phyloP scores from a whole-genome alignment of 2,113 vertebrate species.

The Trinectes maculatus region DNA sequence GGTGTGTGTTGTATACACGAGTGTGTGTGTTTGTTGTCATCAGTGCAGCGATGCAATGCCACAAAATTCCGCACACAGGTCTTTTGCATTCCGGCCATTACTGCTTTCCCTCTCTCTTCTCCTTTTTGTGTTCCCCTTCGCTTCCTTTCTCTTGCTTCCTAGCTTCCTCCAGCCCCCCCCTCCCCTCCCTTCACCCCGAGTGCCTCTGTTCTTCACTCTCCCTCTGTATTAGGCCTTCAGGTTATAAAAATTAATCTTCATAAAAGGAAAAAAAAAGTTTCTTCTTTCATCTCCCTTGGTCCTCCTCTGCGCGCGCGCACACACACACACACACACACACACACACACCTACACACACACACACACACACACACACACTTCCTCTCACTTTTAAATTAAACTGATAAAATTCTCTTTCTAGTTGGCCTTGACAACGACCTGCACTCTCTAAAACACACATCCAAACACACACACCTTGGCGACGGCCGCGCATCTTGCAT shows the following conservation, averaged over 20 bases:
- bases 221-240: constrained; percentile 50
- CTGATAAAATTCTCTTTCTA: constrained; percentile 76
- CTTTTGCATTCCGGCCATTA: not conserved
- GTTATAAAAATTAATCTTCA: constrained; percentile 76
- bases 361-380: constrained; percentile 7
- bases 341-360: constrained; percentile 19
- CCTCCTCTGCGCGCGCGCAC: constrained; percentile 25
- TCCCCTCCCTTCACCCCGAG: constrained; percentile 1
- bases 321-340: constrained; percentile 6
- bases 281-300: constrained; percentile 66
- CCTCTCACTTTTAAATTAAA: constrained; percentile 69
- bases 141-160: constrained; percentile 11
- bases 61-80: too few relatives aligned
- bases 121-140: constrained; percentile 3
- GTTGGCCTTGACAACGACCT: constrained; percentile 73
- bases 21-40: not conserved
- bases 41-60: too few relatives aligned
- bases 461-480: constrained; percentile 47
- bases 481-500: constrained; percentile 51
- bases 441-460: constrained; percentile 28
- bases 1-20: constrained; percentile 14
- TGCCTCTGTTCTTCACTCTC: constrained; percentile 4
- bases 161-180: not conserved
- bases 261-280: constrained; percentile 59
- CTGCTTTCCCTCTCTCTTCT: not conserved